Conservation (phyloP, 2,797 vertebrate species). For the Setipinna tenuifilis region DNA sequence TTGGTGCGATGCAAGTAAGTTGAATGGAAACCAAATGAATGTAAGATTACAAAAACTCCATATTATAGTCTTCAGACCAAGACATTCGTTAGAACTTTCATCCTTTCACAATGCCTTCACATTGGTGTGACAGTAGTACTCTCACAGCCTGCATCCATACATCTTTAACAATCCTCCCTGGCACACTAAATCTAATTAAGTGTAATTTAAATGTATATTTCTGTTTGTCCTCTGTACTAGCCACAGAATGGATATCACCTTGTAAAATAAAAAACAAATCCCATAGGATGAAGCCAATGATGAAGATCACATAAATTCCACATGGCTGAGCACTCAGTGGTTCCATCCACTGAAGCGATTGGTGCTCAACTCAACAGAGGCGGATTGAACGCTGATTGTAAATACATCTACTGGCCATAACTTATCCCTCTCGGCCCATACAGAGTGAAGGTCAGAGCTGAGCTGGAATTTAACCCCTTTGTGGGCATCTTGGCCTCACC, state of each 20-base stretch:
- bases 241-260: background rate
- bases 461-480: background rate
- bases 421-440: background rate
- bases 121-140: no score
- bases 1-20: no score
- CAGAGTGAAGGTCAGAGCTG: background rate
- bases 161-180: no score
- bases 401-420: background rate
- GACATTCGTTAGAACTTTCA: no score
- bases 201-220: no score
- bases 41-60: no score
- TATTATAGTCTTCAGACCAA: no score
- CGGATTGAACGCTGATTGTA: background rate
- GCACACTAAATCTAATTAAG: no score
- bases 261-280: background rate
- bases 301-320: background rate
- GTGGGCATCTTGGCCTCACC: background rate
- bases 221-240: background rate
- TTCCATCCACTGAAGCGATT: background rate
- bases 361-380: background rate
- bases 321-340: background rate
- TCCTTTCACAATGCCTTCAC: no score
- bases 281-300: background rate
- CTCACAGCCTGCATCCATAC: no score
- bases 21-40: no score